Evolutionary conservation across 2,888 invertebrate species (phyloP), one percentile per base, ranked within the genome.

Genomic region (Cactoblastis cactorum): DNA sequence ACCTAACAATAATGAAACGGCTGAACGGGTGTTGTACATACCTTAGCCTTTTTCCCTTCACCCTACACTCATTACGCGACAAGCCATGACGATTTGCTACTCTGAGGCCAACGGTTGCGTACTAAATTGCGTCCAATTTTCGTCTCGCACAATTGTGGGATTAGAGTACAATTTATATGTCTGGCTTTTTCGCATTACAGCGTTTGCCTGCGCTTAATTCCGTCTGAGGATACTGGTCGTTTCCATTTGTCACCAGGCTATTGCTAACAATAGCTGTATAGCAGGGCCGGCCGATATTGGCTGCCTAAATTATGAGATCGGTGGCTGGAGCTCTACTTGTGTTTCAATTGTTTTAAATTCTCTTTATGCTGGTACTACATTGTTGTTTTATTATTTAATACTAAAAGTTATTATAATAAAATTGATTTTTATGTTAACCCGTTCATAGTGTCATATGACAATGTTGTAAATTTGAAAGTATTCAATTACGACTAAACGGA

Each of bases 181-280:
- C 87, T 87, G 85, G 83, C 83, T 83, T 84, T 87, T 86, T 84
- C 84, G 78, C 86, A 85, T 86, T 84, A 86, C 79, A 78, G 67
- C 62, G 62, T 68, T 71, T 71, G 72, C 67, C 56, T 59, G 70
- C 68, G 74, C 71, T 81, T 83, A 77, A 79, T 79, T 69, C 71
- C 67, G 74, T 74, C 76, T 79, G 77, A 76, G 76, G 74, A 71
- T 70, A 71, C 68, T 67, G 65, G 70, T 71, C 61, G 65, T 69
- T 28, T 70, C 69, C 70, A 75, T 82, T 81, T 76, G 79, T 77
- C 69, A 71, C 68, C 37, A n/a, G 28, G 46, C 46, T 35, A 46
- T 48, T 48, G 37, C 47, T 63, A 66, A 75, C 71, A 77, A 74
- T 71, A 59, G 49, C 32, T 28, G 17, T 24, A 12, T 35, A 17